phyloP scores from a whole-genome alignment of 2,113 vertebrate species.

The Aix galericulata region DNA sequence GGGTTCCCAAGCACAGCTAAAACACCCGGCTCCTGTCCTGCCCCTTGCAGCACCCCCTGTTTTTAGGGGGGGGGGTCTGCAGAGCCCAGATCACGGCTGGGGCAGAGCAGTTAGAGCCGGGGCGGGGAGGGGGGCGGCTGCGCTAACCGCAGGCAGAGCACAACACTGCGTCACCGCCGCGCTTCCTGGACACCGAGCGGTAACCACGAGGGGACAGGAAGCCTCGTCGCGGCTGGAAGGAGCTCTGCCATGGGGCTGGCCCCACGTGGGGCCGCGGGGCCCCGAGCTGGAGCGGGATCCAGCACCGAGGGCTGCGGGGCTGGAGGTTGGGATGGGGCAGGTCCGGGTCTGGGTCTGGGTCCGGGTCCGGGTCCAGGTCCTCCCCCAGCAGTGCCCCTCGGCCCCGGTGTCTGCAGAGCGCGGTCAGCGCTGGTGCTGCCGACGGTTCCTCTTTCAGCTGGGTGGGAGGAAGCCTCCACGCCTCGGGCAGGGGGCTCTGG shows the following conservation, averaged over 20 bases:
- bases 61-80: fast-evolving
- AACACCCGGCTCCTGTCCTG: background rate
- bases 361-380: background rate
- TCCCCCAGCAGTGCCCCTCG: fast-evolving
- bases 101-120: background rate
- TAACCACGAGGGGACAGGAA: background rate
- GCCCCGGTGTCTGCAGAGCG: fast-evolving
- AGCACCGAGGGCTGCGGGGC: background rate
- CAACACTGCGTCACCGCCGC: background rate
- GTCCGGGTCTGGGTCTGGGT: background rate
- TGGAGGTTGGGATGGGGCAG: background rate
- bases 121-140: background rate
- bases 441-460: background rate
- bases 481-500: background rate
- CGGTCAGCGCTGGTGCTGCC: fast-evolving
- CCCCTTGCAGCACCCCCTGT: background rate
- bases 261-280: background rate
- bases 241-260: background rate
- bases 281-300: background rate
- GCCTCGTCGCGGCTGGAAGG: background rate
- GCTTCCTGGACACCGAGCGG: constrained; percentile 19
- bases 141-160: background rate
- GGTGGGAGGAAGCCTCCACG: background rate
- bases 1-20: background rate
- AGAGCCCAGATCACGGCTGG: background rate